Evolutionary conservation across 35 echinoderm and acorn worm species (phyloP), one percentile per base, ranked within the genome.

Genomic region (Chiridota heheva): DNA sequence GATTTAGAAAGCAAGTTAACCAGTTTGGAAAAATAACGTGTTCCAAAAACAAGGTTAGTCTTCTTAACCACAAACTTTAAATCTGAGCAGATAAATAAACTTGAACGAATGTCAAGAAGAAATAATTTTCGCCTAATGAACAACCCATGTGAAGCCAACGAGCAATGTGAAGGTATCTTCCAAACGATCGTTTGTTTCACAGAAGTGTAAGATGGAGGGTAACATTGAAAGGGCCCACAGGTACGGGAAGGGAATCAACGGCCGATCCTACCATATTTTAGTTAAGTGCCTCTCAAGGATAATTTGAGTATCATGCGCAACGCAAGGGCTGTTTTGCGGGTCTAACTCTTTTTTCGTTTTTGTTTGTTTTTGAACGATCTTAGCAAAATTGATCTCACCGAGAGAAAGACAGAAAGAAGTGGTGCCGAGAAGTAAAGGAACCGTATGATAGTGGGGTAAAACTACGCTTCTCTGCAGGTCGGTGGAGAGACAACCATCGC

Each of bases 361-460:
- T n/a, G n/a, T n/a, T n/a, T n/a, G n/a, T 37, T 66, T 5, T n/a
- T 64, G 25, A 73, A 87, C 67, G 72, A 87, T 60, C 72, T 87
- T 31, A 87, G 74, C 26, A 67, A 58, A 32, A 25, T 37, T 5
- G 85, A 88, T 70, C 38, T 67, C 42, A 29, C 10, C 4, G 60
- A 88, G 49, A n/a, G n/a, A n/a, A n/a, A n/a, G n/a, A n/a, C n/a
- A 78, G 71, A 49, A 79, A 80, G 20, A 69, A 70, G 45, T 81
- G 86, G 75, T 45, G 41, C 39, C 60, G 40, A 58, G 76, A 88
- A 80, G 86, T 88, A 2, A 78, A 78, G 84, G 72, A 77, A 18
- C 84, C 78, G 15, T 87, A 78, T 43, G 51, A 71, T 34, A 18
- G n/a, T 2, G 86, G 76, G 12, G 81, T 28, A 8, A 88, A 80